These are phyloP conservation scores for Exaiptasia diaphana DNA, from an alignment of 64 coral and sea anemone genomes.

Conservation along the genomic window DNA sequence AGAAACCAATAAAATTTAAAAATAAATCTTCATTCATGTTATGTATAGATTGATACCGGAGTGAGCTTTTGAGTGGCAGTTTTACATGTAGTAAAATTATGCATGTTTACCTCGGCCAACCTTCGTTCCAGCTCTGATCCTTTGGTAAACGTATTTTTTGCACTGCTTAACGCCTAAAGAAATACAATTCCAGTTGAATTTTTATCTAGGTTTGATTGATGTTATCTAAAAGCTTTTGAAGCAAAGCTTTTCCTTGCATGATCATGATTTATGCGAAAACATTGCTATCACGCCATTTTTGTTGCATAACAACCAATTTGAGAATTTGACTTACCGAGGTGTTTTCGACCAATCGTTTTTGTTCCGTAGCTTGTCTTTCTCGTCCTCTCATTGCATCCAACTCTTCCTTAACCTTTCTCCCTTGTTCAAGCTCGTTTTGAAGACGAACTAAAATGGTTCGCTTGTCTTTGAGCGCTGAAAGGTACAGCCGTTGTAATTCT, in stretches of 20 bases:
- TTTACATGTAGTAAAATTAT: neutral
- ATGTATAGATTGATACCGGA: neutral
- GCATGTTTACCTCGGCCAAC: neutral
- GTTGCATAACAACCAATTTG: neutral
- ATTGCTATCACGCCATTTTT: neutral
- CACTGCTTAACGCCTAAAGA: neutral
- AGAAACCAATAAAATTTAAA: neutral
- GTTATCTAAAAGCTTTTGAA: neutral
- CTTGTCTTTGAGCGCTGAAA: constrained; percentile 78
- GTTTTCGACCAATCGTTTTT: neutral
- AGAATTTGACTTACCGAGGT: neutral
- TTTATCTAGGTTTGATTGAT: neutral
- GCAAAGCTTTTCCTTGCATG: neutral
- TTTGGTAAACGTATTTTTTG: neutral
- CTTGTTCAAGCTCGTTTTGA: constrained; percentile 67
- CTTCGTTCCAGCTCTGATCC: neutral
- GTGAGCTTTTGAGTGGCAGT: neutral
- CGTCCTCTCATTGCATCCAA: constrained; percentile 15
- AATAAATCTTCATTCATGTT: neutral
- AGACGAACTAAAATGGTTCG: constrained; percentile 66
- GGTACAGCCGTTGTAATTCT: constrained; percentile 63
- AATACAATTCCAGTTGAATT: neutral
- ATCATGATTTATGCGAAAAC: neutral
- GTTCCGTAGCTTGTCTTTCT: neutral
- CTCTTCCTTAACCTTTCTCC: constrained; percentile 60